A percentile compares a stretch with the other conserved stretches of the same genome.
Conservation (phyloP, 2,888 invertebrate genomes). For the Bombylius major region DNA sequence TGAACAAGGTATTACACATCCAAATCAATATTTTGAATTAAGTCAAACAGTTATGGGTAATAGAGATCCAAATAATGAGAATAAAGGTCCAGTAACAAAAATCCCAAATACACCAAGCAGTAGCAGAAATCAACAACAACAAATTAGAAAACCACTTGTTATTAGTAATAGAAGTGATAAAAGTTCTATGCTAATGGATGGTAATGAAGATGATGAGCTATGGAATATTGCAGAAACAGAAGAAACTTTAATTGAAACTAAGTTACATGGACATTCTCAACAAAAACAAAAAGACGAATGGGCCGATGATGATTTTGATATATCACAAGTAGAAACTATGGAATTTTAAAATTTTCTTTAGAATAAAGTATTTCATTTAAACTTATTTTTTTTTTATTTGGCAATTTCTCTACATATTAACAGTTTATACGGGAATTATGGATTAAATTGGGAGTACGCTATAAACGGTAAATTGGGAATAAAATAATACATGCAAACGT, state of each 20-base stretch:
- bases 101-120: background rate
- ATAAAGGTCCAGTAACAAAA: constrained; percentile 1
- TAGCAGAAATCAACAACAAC: background rate
- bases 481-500: too few relatives aligned
- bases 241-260: constrained; percentile 16
- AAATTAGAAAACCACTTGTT: constrained; percentile 17
- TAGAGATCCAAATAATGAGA: constrained; percentile 16
- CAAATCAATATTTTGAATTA: constrained; percentile 83
- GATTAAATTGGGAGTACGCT: too few relatives aligned
- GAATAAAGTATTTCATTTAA: too few relatives aligned
- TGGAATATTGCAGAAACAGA: constrained; percentile 33
- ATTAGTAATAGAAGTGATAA: constrained; percentile 8
- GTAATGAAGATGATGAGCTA: constrained; percentile 31
- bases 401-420: too few relatives aligned
- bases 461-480: too few relatives aligned
- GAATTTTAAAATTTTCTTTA: background rate
- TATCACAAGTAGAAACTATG: constrained; percentile 10
- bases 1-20: constrained; percentile 67
- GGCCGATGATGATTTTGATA: constrained; percentile 14
- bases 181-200: constrained; percentile 5
- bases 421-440: too few relatives aligned
- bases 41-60: constrained; percentile 47
- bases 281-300: constrained; percentile 1
- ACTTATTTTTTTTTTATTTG: too few relatives aligned
- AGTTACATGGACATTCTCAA: background rate